Evolutionary conservation across 37 sponge, comb jelly and placozoan species (phyloP), one percentile per base, ranked within the genome.

Genomic region (Halichondria panicea): DNA sequence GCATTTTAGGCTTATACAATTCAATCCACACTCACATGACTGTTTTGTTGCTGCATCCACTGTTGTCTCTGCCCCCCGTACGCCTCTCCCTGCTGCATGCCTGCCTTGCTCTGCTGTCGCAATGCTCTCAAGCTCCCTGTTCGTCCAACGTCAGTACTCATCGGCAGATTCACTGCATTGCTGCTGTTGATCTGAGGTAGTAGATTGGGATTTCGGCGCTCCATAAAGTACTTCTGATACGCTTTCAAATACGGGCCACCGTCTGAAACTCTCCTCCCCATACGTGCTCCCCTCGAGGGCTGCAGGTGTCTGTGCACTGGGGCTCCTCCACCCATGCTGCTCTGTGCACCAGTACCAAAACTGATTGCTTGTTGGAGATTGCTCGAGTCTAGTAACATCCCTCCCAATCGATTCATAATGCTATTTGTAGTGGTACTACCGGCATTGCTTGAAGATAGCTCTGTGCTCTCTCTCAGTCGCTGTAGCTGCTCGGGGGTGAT

Each of bases 251-350:
- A 79, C 13, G 63, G 81, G 0, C 75, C 87, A 19, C 75, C 87
- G 69, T 86, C 87, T 2, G 87, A 86, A 15, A 72, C 75, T 37
- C 87, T 48, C 31, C 87, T 41, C 0, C 75, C 68, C 65, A 68
- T 65, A 22, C 79, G 72, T 25, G n/a, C n/a, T 13, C 3, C 13
- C 25, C 31, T 28, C 60, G 57, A 62, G 21, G 61, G 58, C 3
- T 67, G 75, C n/a, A 74, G 44, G 58, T 21, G 52, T 37, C 59
- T 63, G 1, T 81, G 71, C 32, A 12, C n/a, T n/a, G n/a, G n/a
- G n/a, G 5, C 11, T 28, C 13, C n/a, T 30, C 73, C 73, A 1
- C 41, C 41, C 4, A 77, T 39, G 35, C 78, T 84, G 50, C 50
- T 71, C 71, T 80, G 80, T 1, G 64, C 19, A 18, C 12, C 60